Conservation (phyloP, 2,888 invertebrate species). For the Pandemis cinnamomeana region DNA sequence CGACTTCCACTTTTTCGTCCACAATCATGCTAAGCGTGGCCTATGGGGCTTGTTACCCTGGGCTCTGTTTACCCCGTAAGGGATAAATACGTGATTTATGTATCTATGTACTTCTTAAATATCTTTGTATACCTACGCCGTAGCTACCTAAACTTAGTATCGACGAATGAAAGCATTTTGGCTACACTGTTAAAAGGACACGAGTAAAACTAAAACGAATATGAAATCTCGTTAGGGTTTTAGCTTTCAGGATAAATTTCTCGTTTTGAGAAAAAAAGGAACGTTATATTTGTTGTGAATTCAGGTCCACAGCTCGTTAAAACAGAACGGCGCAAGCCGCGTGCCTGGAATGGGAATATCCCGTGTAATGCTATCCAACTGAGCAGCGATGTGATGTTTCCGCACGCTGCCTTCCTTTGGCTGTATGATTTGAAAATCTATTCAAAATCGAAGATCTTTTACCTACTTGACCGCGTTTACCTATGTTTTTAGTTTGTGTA, state of each 20-base stretch:
- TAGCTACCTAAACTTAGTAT: not conserved
- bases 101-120: too few species aligned
- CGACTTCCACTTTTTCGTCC: too few species aligned
- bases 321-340: not conserved
- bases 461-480: not conserved
- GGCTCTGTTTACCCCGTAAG: too few species aligned
- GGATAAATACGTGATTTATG: too few species aligned
- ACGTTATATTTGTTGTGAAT: constrained; percentile 26
- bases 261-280: constrained; percentile 19
- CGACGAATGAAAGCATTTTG: not conserved
- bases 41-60: too few species aligned
- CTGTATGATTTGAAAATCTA: not conserved
- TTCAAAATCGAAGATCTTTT: not conserved
- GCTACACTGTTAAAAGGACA: not conserved
- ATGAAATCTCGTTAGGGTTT: constrained; percentile 15
- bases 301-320: constrained; percentile 26
- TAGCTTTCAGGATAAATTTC: constrained; percentile 11
- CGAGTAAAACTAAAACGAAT: constrained; percentile 14
- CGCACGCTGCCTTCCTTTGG: not conserved
- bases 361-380: constrained; percentile 9
- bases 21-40: too few species aligned
- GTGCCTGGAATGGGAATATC: constrained; percentile 20
- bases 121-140: too few species aligned
- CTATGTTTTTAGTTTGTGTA: not conserved
- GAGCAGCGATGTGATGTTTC: not conserved